phyloP scores from a whole-genome alignment of 2,888 invertebrate genomes.

The Nezara viridula region DNA sequence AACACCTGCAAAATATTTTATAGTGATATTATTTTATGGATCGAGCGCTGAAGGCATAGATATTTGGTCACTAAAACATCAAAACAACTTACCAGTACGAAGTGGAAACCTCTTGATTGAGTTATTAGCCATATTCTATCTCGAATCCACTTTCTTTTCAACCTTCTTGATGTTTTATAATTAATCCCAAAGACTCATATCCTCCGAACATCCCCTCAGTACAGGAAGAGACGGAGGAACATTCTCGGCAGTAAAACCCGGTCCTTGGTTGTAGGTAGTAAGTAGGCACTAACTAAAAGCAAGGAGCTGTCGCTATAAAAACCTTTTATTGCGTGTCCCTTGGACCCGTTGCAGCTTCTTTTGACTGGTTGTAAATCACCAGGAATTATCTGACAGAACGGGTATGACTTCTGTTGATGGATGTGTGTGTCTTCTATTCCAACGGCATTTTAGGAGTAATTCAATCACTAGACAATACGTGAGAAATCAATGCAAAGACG shows the following conservation, averaged over 20 bases:
- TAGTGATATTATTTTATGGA: no score
- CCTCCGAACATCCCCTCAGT: background rate
- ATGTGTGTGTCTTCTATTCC: background rate
- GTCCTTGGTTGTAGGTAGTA: background rate
- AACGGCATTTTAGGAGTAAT: background rate
- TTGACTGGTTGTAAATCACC: background rate
- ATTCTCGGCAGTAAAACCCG: no score
- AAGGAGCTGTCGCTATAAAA: background rate
- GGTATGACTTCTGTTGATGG: conserved; percentile 15
- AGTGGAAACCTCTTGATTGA: no score
- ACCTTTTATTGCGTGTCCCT: background rate
- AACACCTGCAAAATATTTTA: no score
- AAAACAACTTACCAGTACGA: no score
- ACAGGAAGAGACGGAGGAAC: no score
- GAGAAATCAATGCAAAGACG: no score
- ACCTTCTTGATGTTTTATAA: no score
- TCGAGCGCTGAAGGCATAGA: no score
- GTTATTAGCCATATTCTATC: no score
- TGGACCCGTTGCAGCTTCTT: background rate
- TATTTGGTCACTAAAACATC: no score
- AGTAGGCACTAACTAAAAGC: background rate
- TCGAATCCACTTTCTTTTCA: no score
- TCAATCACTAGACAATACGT: background rate
- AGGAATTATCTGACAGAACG: background rate
- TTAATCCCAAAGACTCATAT: background rate